phyloP scores from a whole-genome alignment of 2,797 vertebrate species.

The Hoplostethus mediterraneus region DNA sequence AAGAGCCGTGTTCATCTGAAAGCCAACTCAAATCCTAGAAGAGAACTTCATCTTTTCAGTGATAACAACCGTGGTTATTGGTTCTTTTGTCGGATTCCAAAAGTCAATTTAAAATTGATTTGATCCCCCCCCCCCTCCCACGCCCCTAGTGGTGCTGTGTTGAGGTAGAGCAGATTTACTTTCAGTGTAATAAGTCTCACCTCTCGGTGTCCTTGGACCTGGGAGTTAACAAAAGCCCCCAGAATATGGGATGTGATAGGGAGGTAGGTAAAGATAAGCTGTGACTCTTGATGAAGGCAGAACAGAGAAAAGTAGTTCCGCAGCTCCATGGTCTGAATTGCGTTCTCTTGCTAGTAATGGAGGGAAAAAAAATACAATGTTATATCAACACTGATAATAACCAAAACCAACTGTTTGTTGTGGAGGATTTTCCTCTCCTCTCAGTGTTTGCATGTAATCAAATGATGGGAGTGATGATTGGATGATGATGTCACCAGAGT shows the following conservation, averaged over 20 bases:
- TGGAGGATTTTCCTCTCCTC: background rate
- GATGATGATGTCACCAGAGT: background rate
- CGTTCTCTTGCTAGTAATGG: conserved; percentile 92
- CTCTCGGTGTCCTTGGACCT: conserved; percentile 97
- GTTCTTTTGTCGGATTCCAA: conserved; percentile 39
- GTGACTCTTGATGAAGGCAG: conserved; percentile 97
- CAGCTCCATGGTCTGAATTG: conserved; percentile 96
- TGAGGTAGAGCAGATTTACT: conserved; percentile 18
- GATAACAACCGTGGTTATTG: conserved; percentile 40
- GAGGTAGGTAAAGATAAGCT: conserved; percentile 96
- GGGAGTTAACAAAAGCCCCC: conserved; percentile 95
- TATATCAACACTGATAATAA: background rate
- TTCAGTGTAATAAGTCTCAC: conserved; percentile 77
- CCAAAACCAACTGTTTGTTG: background rate
- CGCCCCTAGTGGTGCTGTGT: background rate
- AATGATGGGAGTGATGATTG: background rate
- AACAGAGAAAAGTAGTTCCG: conserved; percentile 97
- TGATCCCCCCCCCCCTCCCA: conserved; percentile 7
- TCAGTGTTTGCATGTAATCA: background rate
- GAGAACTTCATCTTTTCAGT: conserved; percentile 20
- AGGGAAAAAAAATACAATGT: conserved; percentile 2
- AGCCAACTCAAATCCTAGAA: conserved; percentile 15
- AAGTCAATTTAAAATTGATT: conserved; percentile 45
- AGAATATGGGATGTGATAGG: conserved; percentile 95
- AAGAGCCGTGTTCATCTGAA: conserved; percentile 21